A percentile compares a stretch with the other conserved stretches of the same genome.
These are phyloP conservation scores for Leptinotarsa undecemlineata DNA, from an alignment of 1,140 invertebrate genomes.

Conservation along the genomic window DNA sequence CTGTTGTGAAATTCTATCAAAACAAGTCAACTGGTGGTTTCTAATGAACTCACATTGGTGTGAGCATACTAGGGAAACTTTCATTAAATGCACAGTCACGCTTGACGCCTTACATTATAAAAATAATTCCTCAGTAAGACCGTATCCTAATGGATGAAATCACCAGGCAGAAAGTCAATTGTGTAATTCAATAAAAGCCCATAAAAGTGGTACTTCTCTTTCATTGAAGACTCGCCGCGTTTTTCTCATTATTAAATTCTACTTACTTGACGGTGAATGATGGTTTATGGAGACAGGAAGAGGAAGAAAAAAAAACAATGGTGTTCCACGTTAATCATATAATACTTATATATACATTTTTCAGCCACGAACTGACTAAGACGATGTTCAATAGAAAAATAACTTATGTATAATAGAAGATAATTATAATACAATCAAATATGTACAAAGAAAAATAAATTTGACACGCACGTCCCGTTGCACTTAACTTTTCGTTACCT, in stretches of 20 bases:
- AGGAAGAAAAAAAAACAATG: conserved; percentile 33
- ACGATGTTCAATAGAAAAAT: conserved; percentile 55
- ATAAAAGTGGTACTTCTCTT: not conserved
- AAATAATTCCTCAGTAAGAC: too few species aligned
- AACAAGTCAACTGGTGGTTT: too few species aligned
- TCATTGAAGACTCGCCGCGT: not conserved
- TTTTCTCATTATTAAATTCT: conserved; percentile 6
- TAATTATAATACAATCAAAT: conserved; percentile 55
- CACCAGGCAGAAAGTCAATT: not conserved
- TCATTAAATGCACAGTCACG: too few species aligned
- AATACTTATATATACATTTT: conserved; percentile 54
- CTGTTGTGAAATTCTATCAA: too few species aligned
- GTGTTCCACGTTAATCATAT: conserved; percentile 53
- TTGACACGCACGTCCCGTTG: conserved; percentile 13
- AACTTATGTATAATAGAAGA: conserved; percentile 54
- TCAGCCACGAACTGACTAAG: conserved; percentile 51
- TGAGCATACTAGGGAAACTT: too few species aligned
- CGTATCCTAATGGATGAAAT: not conserved
- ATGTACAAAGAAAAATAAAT: conserved; percentile 50
- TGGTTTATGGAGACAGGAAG: not conserved
- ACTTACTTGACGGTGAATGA: not conserved
- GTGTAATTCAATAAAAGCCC: not conserved
- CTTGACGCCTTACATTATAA: too few species aligned
- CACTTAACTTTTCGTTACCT: not conserved
- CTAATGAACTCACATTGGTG: too few species aligned